phyloP scores from a whole-genome alignment of 2,113 vertebrate genomes.

The Thermophis baileyi region DNA sequence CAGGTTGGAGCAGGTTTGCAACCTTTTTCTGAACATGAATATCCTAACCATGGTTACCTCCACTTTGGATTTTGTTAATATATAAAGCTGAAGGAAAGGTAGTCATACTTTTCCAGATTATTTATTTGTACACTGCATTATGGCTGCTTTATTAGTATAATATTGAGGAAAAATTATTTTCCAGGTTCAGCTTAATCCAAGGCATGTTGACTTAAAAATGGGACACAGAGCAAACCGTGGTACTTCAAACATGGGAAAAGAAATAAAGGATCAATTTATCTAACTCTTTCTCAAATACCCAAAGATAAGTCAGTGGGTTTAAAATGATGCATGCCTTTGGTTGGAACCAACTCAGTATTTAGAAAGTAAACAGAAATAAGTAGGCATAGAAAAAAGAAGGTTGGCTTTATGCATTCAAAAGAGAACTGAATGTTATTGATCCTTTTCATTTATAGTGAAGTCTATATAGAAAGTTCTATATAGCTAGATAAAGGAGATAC shows the following conservation, averaged over 20 bases:
- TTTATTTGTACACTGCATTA: conserved; percentile 11
- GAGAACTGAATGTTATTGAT: background rate
- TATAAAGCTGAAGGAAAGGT: background rate
- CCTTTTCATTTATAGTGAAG: background rate
- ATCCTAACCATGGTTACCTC: background rate
- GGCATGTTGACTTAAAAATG: background rate
- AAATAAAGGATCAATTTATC: background rate
- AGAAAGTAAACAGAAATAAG: background rate
- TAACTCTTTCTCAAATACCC: background rate
- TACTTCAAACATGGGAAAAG: background rate
- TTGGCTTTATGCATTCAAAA: background rate
- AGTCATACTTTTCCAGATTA: conserved; percentile 17
- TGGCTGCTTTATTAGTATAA: background rate
- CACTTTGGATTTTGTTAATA: background rate
- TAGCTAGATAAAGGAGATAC: background rate
- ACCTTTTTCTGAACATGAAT: background rate
- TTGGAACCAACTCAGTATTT: background rate
- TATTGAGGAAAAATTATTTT: conserved; percentile 11
- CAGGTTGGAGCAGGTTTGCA: background rate
- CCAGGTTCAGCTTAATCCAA: background rate
- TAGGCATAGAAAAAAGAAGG: background rate
- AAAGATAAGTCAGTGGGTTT: background rate
- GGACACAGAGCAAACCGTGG: background rate
- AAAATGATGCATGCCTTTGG: background rate
- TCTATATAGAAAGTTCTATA: background rate